Evolutionary conservation across 2,888 invertebrate genomes (phyloP), one percentile per base, ranked within the genome.

Genomic region (Gonocerus acuteangulatus): DNA sequence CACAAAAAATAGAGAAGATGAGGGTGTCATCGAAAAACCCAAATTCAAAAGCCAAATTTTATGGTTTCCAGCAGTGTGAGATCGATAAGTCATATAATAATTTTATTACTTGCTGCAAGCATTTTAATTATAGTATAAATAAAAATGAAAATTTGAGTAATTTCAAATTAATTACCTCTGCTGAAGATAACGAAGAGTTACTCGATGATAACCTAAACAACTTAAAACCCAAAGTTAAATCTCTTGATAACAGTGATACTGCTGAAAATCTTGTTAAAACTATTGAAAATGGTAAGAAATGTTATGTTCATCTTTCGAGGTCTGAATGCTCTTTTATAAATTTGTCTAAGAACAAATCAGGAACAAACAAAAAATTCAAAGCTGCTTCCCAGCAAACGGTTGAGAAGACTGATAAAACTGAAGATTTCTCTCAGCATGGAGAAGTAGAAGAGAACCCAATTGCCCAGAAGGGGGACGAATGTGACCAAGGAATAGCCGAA

Each of bases 181-280:
- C n/a, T n/a, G 42, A 54, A 18, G 7, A 21, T 19, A 21, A 15
- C 15, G 54, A 54, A 1, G 54, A 22, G 15, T 42, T 54, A 2
- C 22, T 54, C 21, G 54, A 54, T 42, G 16, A 54, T 23, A 54
- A 54, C 22, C 22, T 54, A 2, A 54, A 54, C 34, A 54, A 54
- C 19, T n/a, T 54, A 2, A 42, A 22, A 23, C 23, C 54, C 2
- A 54, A 54, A 42, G 2, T 19, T 15, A 39, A 39, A 34, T 42
- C 54, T 1, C 34, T 54, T 7, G 39, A 39, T 3, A 42, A 39
- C 18, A 42, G 54, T 23, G 22, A 39, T 39, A 39, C 23, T 22
- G 39, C 23, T 1, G 54, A 54, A 3, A 54, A 42, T 22, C 36
- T 42, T 1, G 22, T 54, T 21, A 51, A 34, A 6, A 36, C 32